Conservation (phyloP, 2,888 invertebrate genomes). For the Caenorhabditis panamensis region DNA sequence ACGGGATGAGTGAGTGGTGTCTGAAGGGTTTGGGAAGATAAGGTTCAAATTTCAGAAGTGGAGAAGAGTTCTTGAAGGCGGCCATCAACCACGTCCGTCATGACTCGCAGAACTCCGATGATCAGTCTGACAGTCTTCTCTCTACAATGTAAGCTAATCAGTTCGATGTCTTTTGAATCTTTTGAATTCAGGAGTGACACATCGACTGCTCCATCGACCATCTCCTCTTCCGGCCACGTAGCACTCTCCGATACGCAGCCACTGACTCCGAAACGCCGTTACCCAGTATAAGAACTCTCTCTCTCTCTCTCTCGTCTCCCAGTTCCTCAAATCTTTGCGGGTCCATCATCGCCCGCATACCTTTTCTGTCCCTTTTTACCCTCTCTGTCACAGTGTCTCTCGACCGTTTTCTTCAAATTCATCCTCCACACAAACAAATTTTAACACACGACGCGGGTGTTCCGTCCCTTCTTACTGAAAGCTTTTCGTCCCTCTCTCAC, state of each 20-base stretch:
- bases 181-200: conserved; percentile 66
- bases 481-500: conserved; percentile 32
- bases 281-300: conserved; percentile 31
- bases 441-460: conserved; percentile 50
- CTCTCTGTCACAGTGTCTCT: conserved; percentile 14
- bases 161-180: not conserved
- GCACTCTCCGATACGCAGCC: conserved; percentile 69
- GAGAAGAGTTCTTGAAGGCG: conserved; percentile 50
- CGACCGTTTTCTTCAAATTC: not conserved
- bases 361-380: not conserved
- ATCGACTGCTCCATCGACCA: conserved; percentile 66
- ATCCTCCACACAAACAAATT: conserved; percentile 26
- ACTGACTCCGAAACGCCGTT: conserved; percentile 61
- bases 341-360: conserved; percentile 27
- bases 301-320: not conserved
- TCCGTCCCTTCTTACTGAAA: conserved; percentile 40
- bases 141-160: conserved; percentile 65
- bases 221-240: conserved; percentile 71
- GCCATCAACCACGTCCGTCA: conserved; percentile 46
- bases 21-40: not conserved
- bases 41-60: conserved; percentile 25
- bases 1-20: conserved; percentile 34
- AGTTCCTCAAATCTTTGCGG: conserved; percentile 45
- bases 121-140: conserved; percentile 69
- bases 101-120: conserved; percentile 63